Conservation (phyloP, 2,113 vertebrate species). For the Vicugna pacos region DNA sequence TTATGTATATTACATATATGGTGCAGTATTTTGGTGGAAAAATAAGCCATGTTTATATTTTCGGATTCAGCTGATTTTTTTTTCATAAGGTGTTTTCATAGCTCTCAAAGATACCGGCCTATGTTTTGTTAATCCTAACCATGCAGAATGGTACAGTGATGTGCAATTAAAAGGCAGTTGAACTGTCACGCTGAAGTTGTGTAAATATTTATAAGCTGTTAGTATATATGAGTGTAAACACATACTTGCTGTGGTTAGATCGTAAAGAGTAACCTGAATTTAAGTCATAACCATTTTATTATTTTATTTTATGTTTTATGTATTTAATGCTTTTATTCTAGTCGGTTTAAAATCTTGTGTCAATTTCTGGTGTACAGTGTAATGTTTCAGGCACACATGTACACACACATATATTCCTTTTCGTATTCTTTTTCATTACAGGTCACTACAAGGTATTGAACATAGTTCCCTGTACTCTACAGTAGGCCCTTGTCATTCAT, state of each 20-base stretch:
- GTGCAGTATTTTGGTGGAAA: constrained; percentile 41
- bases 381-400: no score
- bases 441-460: no score
- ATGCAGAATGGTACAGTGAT: neutral
- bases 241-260: neutral
- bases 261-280: neutral
- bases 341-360: no score
- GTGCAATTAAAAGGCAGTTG: neutral
- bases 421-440: no score
- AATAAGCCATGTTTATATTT: constrained; percentile 70
- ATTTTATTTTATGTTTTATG: no score
- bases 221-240: neutral
- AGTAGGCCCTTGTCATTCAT: no score
- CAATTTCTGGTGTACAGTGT: no score
- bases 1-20: constrained; percentile 26
- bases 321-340: no score
- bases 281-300: neutral
- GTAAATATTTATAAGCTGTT: constrained; percentile 28
- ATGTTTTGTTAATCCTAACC: constrained; percentile 35
- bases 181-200: neutral
- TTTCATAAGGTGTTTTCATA: constrained; percentile 49
- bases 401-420: no score
- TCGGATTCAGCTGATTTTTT: constrained; percentile 47
- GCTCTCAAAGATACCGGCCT: constrained; percentile 44
- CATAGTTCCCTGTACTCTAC: no score